Evolutionary conservation across 2,888 invertebrate species (phyloP).

Genomic region (Chouioia cunea): DNA sequence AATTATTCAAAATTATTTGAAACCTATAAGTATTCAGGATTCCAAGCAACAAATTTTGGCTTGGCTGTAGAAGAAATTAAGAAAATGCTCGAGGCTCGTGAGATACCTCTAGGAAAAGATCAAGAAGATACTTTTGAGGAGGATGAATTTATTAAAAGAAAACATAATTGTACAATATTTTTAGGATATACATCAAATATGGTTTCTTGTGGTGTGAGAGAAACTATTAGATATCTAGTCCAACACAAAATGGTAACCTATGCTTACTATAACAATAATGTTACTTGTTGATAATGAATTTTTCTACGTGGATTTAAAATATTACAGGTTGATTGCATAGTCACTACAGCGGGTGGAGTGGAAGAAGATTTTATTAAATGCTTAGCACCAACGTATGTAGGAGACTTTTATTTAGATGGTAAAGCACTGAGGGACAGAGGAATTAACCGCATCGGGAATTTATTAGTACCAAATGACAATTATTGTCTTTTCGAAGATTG

Average conservation of each 20-base stretch:
- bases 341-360: slow-evolving; percentile 97
- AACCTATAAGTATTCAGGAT: slow-evolving; percentile 87
- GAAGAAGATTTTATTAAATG: slow-evolving; percentile 99
- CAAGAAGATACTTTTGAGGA: slow-evolving; percentile 78
- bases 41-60: slow-evolving; percentile 97
- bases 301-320: background rate
- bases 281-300: too few relatives aligned
- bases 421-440: slow-evolving; percentile 75
- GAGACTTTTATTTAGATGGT: slow-evolving; percentile 76
- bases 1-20: slow-evolving; percentile 87
- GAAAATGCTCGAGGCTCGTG: slow-evolving; percentile 81
- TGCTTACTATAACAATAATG: too few relatives aligned
- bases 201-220: slow-evolving; percentile 94
- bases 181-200: slow-evolving; percentile 98
- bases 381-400: slow-evolving; percentile 84
- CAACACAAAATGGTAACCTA: slow-evolving; percentile 80
- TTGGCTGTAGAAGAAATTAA: slow-evolving; percentile 91
- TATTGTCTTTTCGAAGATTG: slow-evolving; percentile 98
- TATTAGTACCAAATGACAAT: slow-evolving; percentile 97
- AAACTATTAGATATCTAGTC: slow-evolving; percentile 88
- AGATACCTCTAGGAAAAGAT: slow-evolving; percentile 77
- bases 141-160: slow-evolving; percentile 83
- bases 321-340: slow-evolving; percentile 89
- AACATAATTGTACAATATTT: slow-evolving; percentile 92
- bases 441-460: slow-evolving; percentile 92